Base-by-base conservation (phyloP, 1,140 invertebrate species). In the Lysiphlebus fabarum region DNA sequence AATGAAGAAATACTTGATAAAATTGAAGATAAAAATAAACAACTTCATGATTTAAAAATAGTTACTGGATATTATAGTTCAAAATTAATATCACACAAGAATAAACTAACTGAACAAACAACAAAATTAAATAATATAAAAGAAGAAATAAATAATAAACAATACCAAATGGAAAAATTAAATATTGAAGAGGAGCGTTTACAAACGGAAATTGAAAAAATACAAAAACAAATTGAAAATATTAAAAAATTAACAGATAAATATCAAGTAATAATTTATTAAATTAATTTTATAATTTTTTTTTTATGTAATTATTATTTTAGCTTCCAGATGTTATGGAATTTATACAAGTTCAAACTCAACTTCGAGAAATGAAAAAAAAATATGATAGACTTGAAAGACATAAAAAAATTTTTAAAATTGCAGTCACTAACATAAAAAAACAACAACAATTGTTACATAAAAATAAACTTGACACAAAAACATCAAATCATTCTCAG, bases 281-380 rank as follows among this genome's bases (percentile, higher is more conserved):
- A 11, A 40, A 40, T 7, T 40, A 11, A 40, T 40, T 40, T 3
- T 9, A 57, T 11, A 59, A 45, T 37, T 5, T 44, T 41, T 49
- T 6, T 55, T 12, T 33, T 26, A 17, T 26, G 37, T 37, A n/a
- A 12, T 12, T 36, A 38, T 6, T 11, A 49, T 56, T 61, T 40
- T 17, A 73, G 71, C 81, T 82, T 0, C 85, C 85, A 0, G 77
- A 81, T 60, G 67, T 84, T 7, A 70, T 83, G 68, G 82, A 85
- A 4, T 85, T 83, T 47, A 79, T 85, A 0, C 67, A 70, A 47
- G 70, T 81, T 0, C 82, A 84, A 61, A 73, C 71, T 1, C 74
- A 84, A 53, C 63, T 83, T 6, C 63, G 74, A 1, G 78, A 82
- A 53, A 67, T 82, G 43, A 75, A 77, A 43, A 78, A 78, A 45